Base-by-base conservation (phyloP, 2,113 vertebrate species). In the Todiramphus saurophagus region DNA sequence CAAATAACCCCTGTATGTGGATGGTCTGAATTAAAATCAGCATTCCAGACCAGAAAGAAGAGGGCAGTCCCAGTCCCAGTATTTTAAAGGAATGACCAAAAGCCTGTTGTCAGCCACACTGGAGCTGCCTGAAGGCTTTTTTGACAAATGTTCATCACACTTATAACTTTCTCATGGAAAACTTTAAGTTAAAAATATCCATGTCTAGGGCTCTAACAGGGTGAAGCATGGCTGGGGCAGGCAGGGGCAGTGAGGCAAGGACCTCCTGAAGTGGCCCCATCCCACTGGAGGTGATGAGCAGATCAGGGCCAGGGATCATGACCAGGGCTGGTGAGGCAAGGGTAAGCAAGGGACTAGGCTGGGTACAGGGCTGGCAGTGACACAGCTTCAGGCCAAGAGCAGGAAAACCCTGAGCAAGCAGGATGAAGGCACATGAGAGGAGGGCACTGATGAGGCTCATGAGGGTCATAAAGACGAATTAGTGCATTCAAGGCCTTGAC, bases 391-490 rank as follows among this genome's bases (percentile, higher is more conserved):
- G 55, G 28, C 8, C 18, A 67, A 69, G 18, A 70, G 13, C 24
- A 44, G 44, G 11, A 20, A 53, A 63, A 4, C 19, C 55, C 27
- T 78, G 44, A 6, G 33, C 15, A 70, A 46, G 31, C 9, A 46
- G 60, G 25, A 28, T 0, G 3, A 89, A 6, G 3, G 2, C 0
- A 1, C 0, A 0, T 39, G 35, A 53, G 27, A 58, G 33, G 16
- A 92, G 7, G 13, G 3, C 12, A 16, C 17, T 50, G 23, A 6
- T 43, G 43, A 82, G 23, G 7, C 8, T 91, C 21, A 7, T 27
- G 30, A 51, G 15, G 31, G 23, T 55, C 44, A 24, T 30, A 23
- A 68, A 68, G 35, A 64, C 7, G 16, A 41, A 5, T 30, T 20
- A 28, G 20, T 37, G 18, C 0, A 3, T 8, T 79, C n/a, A 46